Base-by-base conservation (phyloP, 1,140 invertebrate genomes). In the Trypoxylus dichotomus region DNA sequence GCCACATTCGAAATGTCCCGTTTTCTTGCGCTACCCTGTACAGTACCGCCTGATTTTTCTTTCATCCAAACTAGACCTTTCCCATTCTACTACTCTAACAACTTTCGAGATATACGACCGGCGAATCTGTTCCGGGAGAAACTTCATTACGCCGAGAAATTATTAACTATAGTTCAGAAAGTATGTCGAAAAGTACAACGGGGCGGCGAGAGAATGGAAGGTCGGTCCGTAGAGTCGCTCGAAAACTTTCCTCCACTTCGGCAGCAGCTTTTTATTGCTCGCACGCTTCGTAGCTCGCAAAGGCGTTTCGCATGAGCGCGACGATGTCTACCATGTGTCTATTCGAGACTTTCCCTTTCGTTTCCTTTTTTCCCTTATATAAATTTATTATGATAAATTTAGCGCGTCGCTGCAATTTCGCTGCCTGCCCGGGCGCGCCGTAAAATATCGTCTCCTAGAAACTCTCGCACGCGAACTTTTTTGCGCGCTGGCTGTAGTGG, bases 321-420 rank as follows among this genome's bases (percentile, higher is more conserved):
- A 54, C 13, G 5, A n/a, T 19, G 19, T n/a, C 47, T 54, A 54
- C 47, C 32, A 8, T 37, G 5, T 37, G 47, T 54, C 15, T 54
- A n/a, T 54, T 19, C 47, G 15, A 5, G 19, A 54, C 10, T 54
- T 54, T 54, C 47, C n/a, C 47, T 54, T 54, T 54, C 47, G 47
- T 19, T 19, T 54, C 32, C 32, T 37, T 37, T 37, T 37, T 37
- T 37, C 32, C 19, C 19, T 54, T 19, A n/a, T 54, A 54, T n/a
- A 54, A 54, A 54, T 54, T 54, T 54, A 54, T 54, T 54, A 54
- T n/a, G 47, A 54, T 54, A 54, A 54, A 54, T 54, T 54, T 43
- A 43, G 10, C 15, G 42, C 42, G 15, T n/a, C n/a, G n/a, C 42
- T 15, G 47, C 19, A 54, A 54, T 54, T 54, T 19, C 19, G 32